Evolutionary conservation across 1,140 invertebrate species (phyloP), one percentile per base, ranked within the genome.

Genomic region (Aphidius ervi): DNA sequence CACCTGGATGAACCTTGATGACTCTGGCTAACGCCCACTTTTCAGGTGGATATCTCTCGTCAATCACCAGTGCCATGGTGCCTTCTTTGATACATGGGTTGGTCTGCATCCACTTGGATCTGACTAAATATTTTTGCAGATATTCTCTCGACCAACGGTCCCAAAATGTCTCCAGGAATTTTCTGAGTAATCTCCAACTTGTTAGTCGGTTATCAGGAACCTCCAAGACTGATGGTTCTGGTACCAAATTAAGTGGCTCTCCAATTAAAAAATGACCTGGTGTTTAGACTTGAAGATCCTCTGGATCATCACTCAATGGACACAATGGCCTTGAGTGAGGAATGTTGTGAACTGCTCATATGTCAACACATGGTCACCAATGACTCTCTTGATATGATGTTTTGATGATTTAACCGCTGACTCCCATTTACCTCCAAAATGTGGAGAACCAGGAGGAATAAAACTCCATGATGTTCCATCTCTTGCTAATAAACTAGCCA

Each of bases 191-290:
- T n/a, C 20, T 48, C 3, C 46, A 48, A n/a, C 46, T 48, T 16
- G 7, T 9, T 16, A 48, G 16, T 16, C 16, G 16, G 16, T 7
- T 48, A n/a, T 16, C n/a, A 6, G 7, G 46, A 9, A 16, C 6
- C 20, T n/a, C 46, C 20, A 9, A 48, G 7, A n/a, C 7, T 7
- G 3, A 48, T 9, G 46, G 46, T 16, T 64, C 61, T 20, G 64
- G 57, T 5, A 60, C 10, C 20, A 65, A 10, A 5, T 48, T 61
- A 31, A 54, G 7, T 31, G 62, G 23, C 9, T 42, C 9, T 9
- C 66, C 63, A 20, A 67, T 42, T 41, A 69, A 47, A 41, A 73
- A 67, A 56, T 71, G 72, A 23, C 65, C 63, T 6, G 72, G 70
- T 3, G 70, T 74, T 3, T 72, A 52, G 2, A 65, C 63, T 16